A percentile compares a stretch with the other conserved stretches of the same genome.
phyloP scores from a whole-genome alignment of 2,888 invertebrate genomes.

The Ptilodon capucinus region DNA sequence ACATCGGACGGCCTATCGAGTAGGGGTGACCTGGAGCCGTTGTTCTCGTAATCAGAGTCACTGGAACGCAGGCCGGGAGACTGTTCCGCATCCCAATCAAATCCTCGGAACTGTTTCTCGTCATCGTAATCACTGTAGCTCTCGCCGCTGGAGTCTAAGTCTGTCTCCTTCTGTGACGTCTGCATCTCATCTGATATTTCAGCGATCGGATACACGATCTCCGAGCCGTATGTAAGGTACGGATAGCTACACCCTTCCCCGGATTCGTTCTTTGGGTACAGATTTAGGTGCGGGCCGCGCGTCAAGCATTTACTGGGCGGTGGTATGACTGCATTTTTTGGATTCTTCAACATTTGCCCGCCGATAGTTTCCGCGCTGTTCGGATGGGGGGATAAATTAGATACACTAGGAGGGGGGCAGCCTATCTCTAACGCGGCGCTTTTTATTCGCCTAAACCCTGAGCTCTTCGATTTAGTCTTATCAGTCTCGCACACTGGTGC shows the following conservation, averaged over 20 bases:
- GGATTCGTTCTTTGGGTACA: constrained; percentile 85
- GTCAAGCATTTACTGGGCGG: constrained; percentile 87
- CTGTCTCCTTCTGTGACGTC: constrained; percentile 85
- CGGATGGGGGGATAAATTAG: constrained; percentile 90
- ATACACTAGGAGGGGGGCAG: constrained; percentile 86
- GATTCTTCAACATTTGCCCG: constrained; percentile 86
- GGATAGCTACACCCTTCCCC: constrained; percentile 91
- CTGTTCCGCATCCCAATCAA: constrained; percentile 77
- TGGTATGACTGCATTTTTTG: constrained; percentile 84
- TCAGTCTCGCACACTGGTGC: constrained; percentile 71
- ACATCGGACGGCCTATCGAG: constrained; percentile 79
- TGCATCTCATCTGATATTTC: constrained; percentile 92
- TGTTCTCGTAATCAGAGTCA: constrained; percentile 87
- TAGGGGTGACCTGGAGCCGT: constrained; percentile 87
- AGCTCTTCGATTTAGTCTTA: constrained; percentile 80
- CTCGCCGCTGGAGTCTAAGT: constrained; percentile 82
- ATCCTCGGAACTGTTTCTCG: constrained; percentile 79
- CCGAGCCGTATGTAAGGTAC: constrained; percentile 85
- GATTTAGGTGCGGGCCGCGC: constrained; percentile 86
- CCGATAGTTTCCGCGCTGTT: constrained; percentile 91
- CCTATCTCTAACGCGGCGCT: constrained; percentile 88
- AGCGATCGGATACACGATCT: constrained; percentile 92
- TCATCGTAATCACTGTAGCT: constrained; percentile 85
- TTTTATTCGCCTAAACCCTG: constrained; percentile 86
- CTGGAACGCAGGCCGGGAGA: constrained; percentile 76